phyloP scores from a whole-genome alignment of 2,113 vertebrate species.

The Atrichornis clamosus region DNA sequence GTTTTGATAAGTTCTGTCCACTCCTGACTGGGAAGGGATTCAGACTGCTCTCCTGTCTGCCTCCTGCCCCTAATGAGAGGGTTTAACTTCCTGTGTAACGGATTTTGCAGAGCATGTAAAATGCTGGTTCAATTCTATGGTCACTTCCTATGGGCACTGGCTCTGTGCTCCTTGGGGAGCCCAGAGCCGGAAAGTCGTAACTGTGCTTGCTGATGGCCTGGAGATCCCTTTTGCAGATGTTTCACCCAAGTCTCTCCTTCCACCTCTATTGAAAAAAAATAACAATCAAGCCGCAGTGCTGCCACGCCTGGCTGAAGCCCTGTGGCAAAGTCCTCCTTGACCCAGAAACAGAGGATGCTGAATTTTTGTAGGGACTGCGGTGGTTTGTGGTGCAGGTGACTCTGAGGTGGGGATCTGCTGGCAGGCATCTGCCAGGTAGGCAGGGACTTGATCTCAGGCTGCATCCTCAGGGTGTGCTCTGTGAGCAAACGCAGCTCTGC shows the following conservation, averaged over 20 bases:
- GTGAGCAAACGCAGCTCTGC: background rate
- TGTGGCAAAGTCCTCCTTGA: background rate
- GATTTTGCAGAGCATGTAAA: slow-evolving; percentile 23
- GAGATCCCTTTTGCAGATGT: slow-evolving; percentile 62
- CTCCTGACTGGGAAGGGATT: background rate
- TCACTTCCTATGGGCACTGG: background rate
- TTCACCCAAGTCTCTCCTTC: background rate
- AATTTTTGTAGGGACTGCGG: background rate
- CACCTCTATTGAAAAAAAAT: background rate
- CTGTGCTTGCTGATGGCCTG: background rate
- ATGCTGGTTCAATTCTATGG: background rate
- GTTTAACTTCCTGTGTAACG: background rate
- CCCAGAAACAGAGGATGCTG: background rate
- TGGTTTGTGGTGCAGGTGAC: fast-evolving
- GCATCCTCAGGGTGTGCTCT: background rate
- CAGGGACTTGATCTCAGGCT: background rate
- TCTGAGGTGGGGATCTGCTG: background rate
- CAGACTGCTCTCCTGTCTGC: background rate
- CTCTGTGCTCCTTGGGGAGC: background rate
- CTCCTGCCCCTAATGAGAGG: background rate
- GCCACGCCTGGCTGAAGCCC: fast-evolving
- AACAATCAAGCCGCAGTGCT: background rate
- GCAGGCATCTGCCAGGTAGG: background rate
- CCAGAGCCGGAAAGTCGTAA: background rate
- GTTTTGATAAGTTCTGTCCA: background rate